Evolutionary conservation across 2,113 vertebrate species (phyloP), one percentile per base, ranked within the genome.

Genomic region (Mormyrus iriodes): DNA sequence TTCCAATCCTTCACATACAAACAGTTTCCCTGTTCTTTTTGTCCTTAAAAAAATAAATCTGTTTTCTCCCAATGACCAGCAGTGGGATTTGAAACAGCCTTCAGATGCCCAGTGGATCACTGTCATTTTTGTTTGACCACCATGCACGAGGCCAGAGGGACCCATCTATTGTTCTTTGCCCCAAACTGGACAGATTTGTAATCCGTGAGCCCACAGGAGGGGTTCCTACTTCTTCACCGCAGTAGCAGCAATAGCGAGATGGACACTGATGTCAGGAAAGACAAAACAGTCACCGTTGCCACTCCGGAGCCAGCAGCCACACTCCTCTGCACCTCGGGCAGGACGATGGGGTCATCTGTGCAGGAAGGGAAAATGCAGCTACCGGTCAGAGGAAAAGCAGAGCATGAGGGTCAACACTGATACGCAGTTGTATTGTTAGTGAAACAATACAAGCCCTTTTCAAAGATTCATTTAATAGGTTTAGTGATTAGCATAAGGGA

Each of bases 301-400:
- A 58, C 92, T 0, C 95, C 95, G 0, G 96, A 95, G 0, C 95
- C 96, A 6, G 96, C 96, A 90, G 96, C 95, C 4, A 96, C 92
- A 0, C 96, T 99, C 86, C 96, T 96, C 90, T 96, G 95, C 73
- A 99, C 95, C 2, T 96, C 93, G 10, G 96, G 95, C 87, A 95
- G 92, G 69, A 92, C 90, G 1, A 95, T 94, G 0, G 97, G 96
- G 88, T 97, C 96, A 69, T 97, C 97, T 96, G 95, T 6, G 91
- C 90, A 88, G 42, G 42, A 84, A 84, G 39, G 21, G 82, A 24
- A n/a, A 48, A 84, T 79, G 13, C 35, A 79, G 13, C 15, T 42
- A 42, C 73, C 12, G 73, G 73, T 42, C 35, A 69, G n/a, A 69
- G 61, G 73, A 79, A 42, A 39, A 42, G 1, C 35, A 19, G 35